Evolutionary conservation across 2,113 vertebrate genomes (phyloP), one percentile per base, ranked within the genome.

Genomic region (Tragelaphus imberbis): DNA sequence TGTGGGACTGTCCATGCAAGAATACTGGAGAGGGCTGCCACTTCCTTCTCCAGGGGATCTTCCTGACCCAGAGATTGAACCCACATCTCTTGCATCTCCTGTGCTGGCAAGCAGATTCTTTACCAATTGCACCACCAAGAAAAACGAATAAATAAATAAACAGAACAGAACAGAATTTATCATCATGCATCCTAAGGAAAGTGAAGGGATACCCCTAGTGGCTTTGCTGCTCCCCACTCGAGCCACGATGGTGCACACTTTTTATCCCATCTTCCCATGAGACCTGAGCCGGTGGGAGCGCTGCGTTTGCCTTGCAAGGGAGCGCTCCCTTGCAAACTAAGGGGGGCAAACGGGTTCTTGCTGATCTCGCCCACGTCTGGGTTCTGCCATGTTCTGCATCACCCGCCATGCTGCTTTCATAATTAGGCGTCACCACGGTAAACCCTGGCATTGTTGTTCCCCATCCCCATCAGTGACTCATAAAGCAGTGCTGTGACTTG

Each of bases 361-460:
- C 47, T n/a, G 23, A 84, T 16, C 85, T 53, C 40, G 56, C n/a
- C 85, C 71, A 16, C 1, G 30, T 56, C 86, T 88, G 94, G 9
- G 87, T 63, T 71, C 81, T 58, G 6, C 88, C 30, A 25, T 36
- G 55, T 14, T 63, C 55, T 23, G 71, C 84, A 49, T 61, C 89
- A 10, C 44, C 59, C 44, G 58, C 92, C 80, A 75, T 14, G 25
- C 2, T 47, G 95, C 94, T 75, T 77, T 80, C 88, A 84, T 33
- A 90, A 88, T 84, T 61, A 97, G 91, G 55, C 63, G 71, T 94
- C 65, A 17, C 97, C 96, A 90, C 87, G 71, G 93, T 81, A 65
- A 96, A 86, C 58, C 51, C 82, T 28, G 23, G 81, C 65, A 80
- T 75, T 85, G 77, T 88, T 95, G 82, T 82, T 30, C 55, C 63